phyloP scores from a whole-genome alignment of 2,113 vertebrate genomes.

The Chaetodon auriga region DNA sequence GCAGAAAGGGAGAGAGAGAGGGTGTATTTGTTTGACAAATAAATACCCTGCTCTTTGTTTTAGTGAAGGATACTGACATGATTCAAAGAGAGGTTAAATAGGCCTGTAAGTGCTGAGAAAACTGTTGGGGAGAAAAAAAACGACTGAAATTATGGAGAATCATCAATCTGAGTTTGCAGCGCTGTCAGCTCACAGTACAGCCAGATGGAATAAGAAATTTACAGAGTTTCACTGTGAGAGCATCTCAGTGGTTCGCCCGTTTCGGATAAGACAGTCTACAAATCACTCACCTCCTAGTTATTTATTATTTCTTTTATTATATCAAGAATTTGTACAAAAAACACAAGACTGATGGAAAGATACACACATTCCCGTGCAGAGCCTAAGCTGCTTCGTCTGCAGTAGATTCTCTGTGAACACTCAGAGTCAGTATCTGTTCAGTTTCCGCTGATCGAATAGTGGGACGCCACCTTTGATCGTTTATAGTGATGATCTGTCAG shows the following conservation, averaged over 20 bases:
- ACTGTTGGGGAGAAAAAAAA: constrained; percentile 10
- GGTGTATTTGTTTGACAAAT: constrained; percentile 81
- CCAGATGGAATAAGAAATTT: constrained; percentile 36
- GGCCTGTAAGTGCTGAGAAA: constrained; percentile 69
- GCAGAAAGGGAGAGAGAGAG: constrained; percentile 50
- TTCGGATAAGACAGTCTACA: constrained; percentile 5
- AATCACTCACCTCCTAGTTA: background rate
- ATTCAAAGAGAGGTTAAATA: constrained; percentile 80
- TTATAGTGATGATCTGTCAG: constrained; percentile 10
- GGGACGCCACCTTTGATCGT: background rate
- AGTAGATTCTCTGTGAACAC: background rate
- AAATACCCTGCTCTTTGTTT: constrained; percentile 76
- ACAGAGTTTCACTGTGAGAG: background rate
- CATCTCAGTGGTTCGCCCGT: background rate
- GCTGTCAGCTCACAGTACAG: constrained; percentile 30
- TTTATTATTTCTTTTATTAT: constrained; percentile 6
- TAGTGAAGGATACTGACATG: constrained; percentile 64
- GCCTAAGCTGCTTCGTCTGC: background rate
- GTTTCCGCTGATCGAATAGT: background rate
- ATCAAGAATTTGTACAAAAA: background rate
- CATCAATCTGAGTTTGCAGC: constrained; percentile 56
- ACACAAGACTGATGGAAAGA: background rate
- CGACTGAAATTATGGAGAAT: constrained; percentile 41
- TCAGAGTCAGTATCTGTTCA: background rate
- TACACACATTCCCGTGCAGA: background rate